These are phyloP conservation scores for Drosophila leonis DNA, from an alignment of 2,888 invertebrate genomes.

Conservation along the genomic window DNA sequence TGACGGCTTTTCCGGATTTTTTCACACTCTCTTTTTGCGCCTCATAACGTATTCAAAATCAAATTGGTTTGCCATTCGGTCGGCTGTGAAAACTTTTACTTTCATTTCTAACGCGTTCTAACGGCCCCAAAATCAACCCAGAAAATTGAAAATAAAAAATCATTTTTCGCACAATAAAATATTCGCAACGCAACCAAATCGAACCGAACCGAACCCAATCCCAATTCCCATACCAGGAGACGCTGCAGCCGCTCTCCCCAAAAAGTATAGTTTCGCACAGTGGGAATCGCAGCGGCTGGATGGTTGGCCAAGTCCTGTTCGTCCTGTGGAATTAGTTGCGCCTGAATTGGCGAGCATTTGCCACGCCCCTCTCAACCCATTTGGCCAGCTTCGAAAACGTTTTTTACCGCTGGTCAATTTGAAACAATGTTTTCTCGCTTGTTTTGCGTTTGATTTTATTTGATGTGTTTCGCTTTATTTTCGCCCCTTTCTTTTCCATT, in stretches of 20 bases:
- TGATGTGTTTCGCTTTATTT: slow-evolving; percentile 68
- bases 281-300: slow-evolving; percentile 25
- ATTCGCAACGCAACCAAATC: slow-evolving; percentile 50
- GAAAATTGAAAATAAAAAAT: slow-evolving; percentile 79
- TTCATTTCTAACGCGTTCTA: slow-evolving; percentile 56
- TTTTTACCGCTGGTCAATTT: slow-evolving; percentile 71
- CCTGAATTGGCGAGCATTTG: slow-evolving; percentile 79
- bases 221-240: slow-evolving; percentile 15
- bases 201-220: slow-evolving; percentile 20
- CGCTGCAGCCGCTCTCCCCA: slow-evolving; percentile 30
- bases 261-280: slow-evolving; percentile 55
- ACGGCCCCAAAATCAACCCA: slow-evolving; percentile 45
- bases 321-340: slow-evolving; percentile 78
- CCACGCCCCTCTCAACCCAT: slow-evolving; percentile 40
- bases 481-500: slow-evolving; percentile 9
- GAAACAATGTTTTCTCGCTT: slow-evolving; percentile 78
- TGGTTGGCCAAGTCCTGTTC: slow-evolving; percentile 8
- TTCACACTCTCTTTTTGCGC: slow-evolving; percentile 77
- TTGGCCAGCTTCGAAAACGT: slow-evolving; percentile 42
- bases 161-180: slow-evolving; percentile 84
- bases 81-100: slow-evolving; percentile 71
- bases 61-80: slow-evolving; percentile 71
- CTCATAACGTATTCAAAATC: slow-evolving; percentile 82
- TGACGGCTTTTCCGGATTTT: slow-evolving; percentile 71
- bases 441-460: slow-evolving; percentile 80